Percentiles rank a stretch among this genome's conserved stretches.
Evolutionary conservation across 2,797 vertebrate genomes (phyloP).

Genomic region (Dryobates pubescens): DNA sequence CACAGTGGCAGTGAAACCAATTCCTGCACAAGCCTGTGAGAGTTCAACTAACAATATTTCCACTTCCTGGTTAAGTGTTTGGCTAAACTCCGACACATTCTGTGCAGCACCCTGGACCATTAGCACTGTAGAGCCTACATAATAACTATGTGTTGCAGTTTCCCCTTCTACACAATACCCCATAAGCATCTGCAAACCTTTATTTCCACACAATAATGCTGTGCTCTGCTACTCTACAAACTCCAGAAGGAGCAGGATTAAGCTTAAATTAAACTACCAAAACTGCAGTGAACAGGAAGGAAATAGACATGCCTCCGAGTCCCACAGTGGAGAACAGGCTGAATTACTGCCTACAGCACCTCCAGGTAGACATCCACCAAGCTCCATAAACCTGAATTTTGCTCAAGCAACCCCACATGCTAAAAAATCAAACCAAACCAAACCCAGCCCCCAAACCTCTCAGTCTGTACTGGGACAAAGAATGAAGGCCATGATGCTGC

Average conservation of each 20-base stretch:
- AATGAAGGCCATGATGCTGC: background rate
- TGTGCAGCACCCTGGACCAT: fast-evolving
- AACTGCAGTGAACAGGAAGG: fast-evolving
- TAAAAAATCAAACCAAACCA: background rate
- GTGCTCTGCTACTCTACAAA: background rate
- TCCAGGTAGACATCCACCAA: background rate
- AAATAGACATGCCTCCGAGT: background rate
- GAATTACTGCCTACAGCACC: background rate
- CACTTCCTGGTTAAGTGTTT: background rate
- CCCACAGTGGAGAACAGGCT: background rate
- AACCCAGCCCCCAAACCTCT: background rate
- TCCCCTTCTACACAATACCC: background rate
- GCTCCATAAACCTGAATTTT: background rate
- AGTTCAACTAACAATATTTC: background rate
- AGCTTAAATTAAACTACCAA: background rate
- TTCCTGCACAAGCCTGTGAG: background rate
- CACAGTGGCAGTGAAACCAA: background rate
- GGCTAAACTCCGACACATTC: background rate
- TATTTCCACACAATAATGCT: fast-evolving
- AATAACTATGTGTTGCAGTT: background rate
- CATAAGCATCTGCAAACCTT: fast-evolving
- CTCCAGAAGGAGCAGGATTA: background rate
- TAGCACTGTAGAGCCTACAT: fast-evolving
- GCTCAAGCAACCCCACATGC: background rate
- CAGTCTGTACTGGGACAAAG: background rate